Percentiles rank a stretch among this genome's conserved stretches.
phyloP scores from a whole-genome alignment of 2,113 vertebrate species.

The Triplophysa siluroides region DNA sequence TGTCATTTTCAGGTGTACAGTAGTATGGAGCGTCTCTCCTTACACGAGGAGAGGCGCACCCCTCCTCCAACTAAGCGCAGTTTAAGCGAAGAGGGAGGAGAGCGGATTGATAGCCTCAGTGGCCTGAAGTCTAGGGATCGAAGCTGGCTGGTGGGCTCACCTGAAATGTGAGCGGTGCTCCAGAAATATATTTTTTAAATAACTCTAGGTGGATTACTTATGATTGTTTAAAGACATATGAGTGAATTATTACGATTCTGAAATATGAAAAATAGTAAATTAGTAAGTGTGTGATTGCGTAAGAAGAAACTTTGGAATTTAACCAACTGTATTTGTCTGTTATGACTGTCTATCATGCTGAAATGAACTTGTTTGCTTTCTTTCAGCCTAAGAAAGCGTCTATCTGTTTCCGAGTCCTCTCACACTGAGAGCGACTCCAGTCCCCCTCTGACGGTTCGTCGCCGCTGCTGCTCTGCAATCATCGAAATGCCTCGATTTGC shows the following conservation, averaged over 20 bases:
- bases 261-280: too few species aligned
- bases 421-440: slow-evolving; percentile 98
- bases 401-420: slow-evolving; percentile 94
- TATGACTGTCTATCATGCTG: slow-evolving; percentile 12
- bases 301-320: too few species aligned
- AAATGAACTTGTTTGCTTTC: background rate
- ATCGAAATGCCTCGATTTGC: slow-evolving; percentile 90
- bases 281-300: too few species aligned
- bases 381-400: slow-evolving; percentile 86
- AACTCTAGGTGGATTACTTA: too few species aligned
- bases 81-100: slow-evolving; percentile 92
- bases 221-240: too few species aligned
- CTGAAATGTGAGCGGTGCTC: slow-evolving; percentile 84
- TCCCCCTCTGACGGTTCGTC: slow-evolving; percentile 87
- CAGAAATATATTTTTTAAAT: too few species aligned
- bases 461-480: slow-evolving; percentile 88
- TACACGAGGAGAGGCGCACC: slow-evolving; percentile 87
- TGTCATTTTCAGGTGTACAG: slow-evolving; percentile 85
- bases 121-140: slow-evolving; percentile 85
- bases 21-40: slow-evolving; percentile 94
- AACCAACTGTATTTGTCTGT: background rate
- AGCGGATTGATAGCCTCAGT: slow-evolving; percentile 80
- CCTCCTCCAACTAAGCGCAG: slow-evolving; percentile 92
- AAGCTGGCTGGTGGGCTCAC: slow-evolving; percentile 92
- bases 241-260: too few species aligned